Evolutionary conservation across 2,888 invertebrate genomes (phyloP), one percentile per base, ranked within the genome.

Genomic region (Emmelina monodactyla): DNA sequence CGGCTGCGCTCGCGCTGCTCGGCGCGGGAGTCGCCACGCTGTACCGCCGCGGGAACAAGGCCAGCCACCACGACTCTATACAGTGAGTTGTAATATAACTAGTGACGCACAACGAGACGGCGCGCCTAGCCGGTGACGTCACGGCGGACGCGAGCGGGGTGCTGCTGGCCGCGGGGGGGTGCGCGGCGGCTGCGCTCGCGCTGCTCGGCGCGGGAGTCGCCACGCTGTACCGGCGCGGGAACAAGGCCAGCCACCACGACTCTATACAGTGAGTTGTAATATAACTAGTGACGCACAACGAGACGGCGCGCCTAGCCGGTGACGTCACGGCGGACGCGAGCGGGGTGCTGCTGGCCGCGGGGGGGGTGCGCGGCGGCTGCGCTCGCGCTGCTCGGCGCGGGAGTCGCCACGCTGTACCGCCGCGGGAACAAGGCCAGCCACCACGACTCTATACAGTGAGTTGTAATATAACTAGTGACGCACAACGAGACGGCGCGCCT

Each of bases 291-390:
- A 79, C 86, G 33, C 86, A 85, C 55, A 91, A 89, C 58, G 89
- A 89, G 49, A 88, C 89, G 1, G 82, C 88, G n/a, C 82, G 84
- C 3, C 62, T 89, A 34, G 87, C 88, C 29, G 87, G 88, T 3
- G 89, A 87, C 41, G 85, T 84, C 1, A 66, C 85, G 16, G 78
- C 83, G 16, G 83, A 83, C 16, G 82, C 88, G 11, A 85, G 86
- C 14, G 87, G 87, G 1, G 87, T 88, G 1, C 68, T 91, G 39
- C 88, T 92, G 55, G 88, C 92, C 2, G 92, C 91, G 0, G 89
- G 91, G 0, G n/a, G 92, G 90, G 22, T 91, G 91, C 66, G 91
- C 91, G 0, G 86, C 90, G 35, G 91, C 87, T 10, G 82, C 89
- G 33, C 71, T 88, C 32, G 80, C 91, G 11, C 84, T 88, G 1